A percentile compares a stretch with the other conserved stretches of the same genome.
phyloP scores from a whole-genome alignment of 1,140 invertebrate species.

The Brachionus calyciflorus region DNA sequence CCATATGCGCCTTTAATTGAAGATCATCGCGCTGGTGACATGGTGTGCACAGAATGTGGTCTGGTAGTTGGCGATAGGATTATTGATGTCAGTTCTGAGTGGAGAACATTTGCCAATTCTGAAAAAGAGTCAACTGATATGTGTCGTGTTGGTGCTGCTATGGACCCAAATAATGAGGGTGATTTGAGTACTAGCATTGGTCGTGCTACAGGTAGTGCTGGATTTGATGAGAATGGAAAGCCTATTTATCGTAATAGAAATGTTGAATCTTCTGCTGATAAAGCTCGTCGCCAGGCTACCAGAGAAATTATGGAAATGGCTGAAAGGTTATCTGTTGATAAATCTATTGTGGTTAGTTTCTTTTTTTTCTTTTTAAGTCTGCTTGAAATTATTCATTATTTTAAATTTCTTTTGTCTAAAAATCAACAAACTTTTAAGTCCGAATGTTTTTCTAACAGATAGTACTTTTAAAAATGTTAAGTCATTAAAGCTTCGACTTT shows the following conservation, averaged over 20 bases:
- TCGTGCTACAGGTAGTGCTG: neutral
- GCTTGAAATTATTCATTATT: too few species aligned
- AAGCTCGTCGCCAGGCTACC: neutral
- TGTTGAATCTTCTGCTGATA: neutral
- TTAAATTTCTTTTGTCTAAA: too few species aligned
- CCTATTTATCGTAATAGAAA: constrained; percentile 7
- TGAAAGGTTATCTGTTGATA: constrained; percentile 21
- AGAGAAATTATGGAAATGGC: constrained; percentile 31
- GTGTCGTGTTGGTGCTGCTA: constrained; percentile 84
- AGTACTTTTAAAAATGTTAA: too few species aligned
- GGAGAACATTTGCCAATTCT: constrained; percentile 94
- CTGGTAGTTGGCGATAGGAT: constrained; percentile 96
- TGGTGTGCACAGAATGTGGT: constrained; percentile 97
- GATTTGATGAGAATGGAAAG: constrained; percentile 34
- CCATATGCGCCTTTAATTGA: constrained; percentile 92
- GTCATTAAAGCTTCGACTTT: too few species aligned
- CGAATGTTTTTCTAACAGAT: too few species aligned
- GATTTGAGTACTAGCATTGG: constrained; percentile 23
- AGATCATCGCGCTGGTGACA: constrained; percentile 95
- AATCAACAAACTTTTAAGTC: too few species aligned
- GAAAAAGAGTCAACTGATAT: constrained; percentile 94
- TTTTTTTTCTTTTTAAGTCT: too few species aligned
- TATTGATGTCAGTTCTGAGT: constrained; percentile 99
- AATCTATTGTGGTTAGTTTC: constrained; percentile 8
- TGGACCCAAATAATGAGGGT: constrained; percentile 11